These are phyloP conservation scores for Cataglyphis hispanica DNA, from an alignment of 1,140 invertebrate genomes.

Conservation along the genomic window DNA sequence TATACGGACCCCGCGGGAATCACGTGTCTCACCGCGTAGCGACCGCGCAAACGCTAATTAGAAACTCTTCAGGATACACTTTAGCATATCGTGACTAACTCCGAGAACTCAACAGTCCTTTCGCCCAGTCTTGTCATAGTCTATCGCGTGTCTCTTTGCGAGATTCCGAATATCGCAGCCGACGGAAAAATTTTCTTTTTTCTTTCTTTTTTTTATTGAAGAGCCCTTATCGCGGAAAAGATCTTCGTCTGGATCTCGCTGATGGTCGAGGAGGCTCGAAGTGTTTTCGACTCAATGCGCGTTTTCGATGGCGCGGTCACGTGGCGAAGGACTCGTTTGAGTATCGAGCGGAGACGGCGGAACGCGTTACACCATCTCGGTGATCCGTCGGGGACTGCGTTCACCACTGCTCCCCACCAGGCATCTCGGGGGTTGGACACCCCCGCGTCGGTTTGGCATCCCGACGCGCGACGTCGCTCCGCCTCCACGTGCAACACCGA, in stretches of 20 bases:
- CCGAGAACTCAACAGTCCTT: neutral
- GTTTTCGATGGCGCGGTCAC: slow-evolving; percentile 49
- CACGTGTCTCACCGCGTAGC: slow-evolving; percentile 56
- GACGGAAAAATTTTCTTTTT: neutral
- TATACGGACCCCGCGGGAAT: slow-evolving; percentile 53
- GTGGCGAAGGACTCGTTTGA: slow-evolving; percentile 57
- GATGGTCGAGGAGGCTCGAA: neutral
- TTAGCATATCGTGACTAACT: neutral
- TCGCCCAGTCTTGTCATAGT: neutral
- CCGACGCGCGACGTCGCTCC: slow-evolving; percentile 83
- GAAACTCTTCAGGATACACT: slow-evolving; percentile 31
- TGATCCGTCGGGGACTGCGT: slow-evolving; percentile 82
- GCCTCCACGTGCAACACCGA: slow-evolving; percentile 78
- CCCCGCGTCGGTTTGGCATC: slow-evolving; percentile 66
- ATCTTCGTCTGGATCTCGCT: neutral
- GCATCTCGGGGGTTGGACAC: slow-evolving; percentile 77
- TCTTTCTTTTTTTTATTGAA: neutral
- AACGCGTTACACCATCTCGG: slow-evolving; percentile 73
- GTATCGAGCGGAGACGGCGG: slow-evolving; percentile 25
- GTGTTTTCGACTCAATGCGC: neutral
- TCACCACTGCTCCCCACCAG: slow-evolving; percentile 78
- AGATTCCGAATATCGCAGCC: neutral
- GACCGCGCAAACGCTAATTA: slow-evolving; percentile 38
- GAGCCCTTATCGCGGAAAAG: neutral
- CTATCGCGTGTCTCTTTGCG: neutral